These are phyloP conservation scores for Drosophila rufa DNA, from an alignment of 1,140 invertebrate genomes.

Conservation along the genomic window DNA sequence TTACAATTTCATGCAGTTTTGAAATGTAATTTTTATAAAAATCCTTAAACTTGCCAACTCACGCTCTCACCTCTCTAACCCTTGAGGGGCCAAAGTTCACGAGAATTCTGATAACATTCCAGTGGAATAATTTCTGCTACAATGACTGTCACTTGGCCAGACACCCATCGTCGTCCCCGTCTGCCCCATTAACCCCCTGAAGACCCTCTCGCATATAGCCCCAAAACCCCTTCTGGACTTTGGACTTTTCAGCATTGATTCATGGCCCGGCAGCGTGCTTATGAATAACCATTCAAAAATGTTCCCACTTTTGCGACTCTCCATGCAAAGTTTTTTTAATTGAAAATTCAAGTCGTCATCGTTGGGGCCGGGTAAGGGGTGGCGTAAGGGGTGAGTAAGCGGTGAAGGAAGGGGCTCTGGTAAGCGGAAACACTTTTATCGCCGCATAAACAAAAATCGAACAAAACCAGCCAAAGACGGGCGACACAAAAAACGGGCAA, in stretches of 20 bases:
- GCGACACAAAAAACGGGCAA: not conserved
- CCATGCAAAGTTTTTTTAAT: constrained; percentile 63
- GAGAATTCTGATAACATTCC: constrained; percentile 54
- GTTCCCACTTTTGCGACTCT: constrained; percentile 19
- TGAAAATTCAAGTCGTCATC: constrained; percentile 70
- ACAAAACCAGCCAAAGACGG: constrained; percentile 14
- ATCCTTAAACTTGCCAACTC: not conserved
- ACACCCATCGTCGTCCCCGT: not conserved
- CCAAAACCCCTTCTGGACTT: constrained; percentile 47
- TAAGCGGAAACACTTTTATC: constrained; percentile 47
- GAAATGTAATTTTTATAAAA: too few species aligned
- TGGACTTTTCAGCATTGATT: constrained; percentile 70
- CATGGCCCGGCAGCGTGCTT: constrained; percentile 58
- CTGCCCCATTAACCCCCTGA: not conserved
- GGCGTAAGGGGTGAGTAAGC: too few species aligned
- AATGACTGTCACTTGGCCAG: constrained; percentile 55
- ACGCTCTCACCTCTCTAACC: constrained; percentile 13
- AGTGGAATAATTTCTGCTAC: constrained; percentile 60
- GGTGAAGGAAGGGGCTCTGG: not conserved
- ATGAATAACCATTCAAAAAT: constrained; percentile 77
- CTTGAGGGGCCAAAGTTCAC: constrained; percentile 33
- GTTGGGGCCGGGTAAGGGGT: not conserved
- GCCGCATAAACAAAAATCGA: constrained; percentile 52
- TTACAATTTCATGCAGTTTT: too few species aligned
- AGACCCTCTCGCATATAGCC: not conserved